phyloP scores from a whole-genome alignment of 2,113 vertebrate genomes.

The Paramormyrops kingsleyae region DNA sequence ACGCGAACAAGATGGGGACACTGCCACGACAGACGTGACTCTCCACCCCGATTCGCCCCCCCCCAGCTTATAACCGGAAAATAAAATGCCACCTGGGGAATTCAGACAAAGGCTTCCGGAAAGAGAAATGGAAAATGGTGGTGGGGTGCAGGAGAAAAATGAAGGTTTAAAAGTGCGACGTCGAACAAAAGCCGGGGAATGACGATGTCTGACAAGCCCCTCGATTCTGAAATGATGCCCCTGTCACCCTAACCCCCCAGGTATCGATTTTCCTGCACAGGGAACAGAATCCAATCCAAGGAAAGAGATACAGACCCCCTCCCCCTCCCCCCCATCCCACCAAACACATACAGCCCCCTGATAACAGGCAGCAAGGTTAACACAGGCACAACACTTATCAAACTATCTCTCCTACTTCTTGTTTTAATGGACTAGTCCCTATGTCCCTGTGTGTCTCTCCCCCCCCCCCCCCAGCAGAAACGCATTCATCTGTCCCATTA shows the following conservation, averaged over 20 bases:
- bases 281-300: slow-evolving; percentile 73
- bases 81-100: slow-evolving; percentile 71
- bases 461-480: slow-evolving; percentile 36
- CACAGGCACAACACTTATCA: slow-evolving; percentile 89
- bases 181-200: slow-evolving; percentile 91
- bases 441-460: slow-evolving; percentile 53
- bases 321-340: slow-evolving; percentile 44
- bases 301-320: slow-evolving; percentile 69
- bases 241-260: slow-evolving; percentile 77
- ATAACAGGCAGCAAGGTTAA: slow-evolving; percentile 92
- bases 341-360: slow-evolving; percentile 54
- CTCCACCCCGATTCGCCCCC: slow-evolving; percentile 58
- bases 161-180: slow-evolving; percentile 87
- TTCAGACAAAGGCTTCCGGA: slow-evolving; percentile 67
- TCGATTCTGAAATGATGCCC: slow-evolving; percentile 93
- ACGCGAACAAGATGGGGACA: slow-evolving; percentile 53
- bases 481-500: slow-evolving; percentile 54
- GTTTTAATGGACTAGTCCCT: slow-evolving; percentile 80
- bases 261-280: slow-evolving; percentile 88
- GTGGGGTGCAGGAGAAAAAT: slow-evolving; percentile 77
- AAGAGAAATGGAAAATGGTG: slow-evolving; percentile 26
- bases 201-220: slow-evolving; percentile 86
- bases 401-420: slow-evolving; percentile 73
- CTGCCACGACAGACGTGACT: slow-evolving; percentile 51
- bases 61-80: slow-evolving; percentile 60